Evolutionary conservation across 1,140 invertebrate species (phyloP).

Genomic region (Parasteatoda tepidariorum): DNA sequence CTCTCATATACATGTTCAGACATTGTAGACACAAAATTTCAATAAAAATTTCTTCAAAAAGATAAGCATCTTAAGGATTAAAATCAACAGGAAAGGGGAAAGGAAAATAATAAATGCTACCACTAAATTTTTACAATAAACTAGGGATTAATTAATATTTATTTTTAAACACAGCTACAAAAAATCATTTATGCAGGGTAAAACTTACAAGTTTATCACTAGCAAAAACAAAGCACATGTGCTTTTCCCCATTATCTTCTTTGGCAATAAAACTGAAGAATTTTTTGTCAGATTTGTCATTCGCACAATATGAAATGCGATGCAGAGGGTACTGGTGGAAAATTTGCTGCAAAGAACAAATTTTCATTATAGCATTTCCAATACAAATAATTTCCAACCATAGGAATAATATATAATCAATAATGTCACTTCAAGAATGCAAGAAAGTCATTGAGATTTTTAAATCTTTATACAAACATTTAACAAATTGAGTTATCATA

Average conservation of each 20-base stretch:
- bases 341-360: constrained; percentile 74
- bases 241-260: constrained; percentile 82
- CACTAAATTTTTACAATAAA: background rate
- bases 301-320: constrained; percentile 97
- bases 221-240: constrained; percentile 96
- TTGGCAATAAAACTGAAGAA: constrained; percentile 98
- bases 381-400: background rate
- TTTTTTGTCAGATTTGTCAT: constrained; percentile 96
- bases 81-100: too few relatives aligned
- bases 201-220: constrained; percentile 88
- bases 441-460: background rate
- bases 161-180: too few relatives aligned
- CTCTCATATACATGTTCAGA: too few relatives aligned
- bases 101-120: too few relatives aligned
- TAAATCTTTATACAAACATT: too few relatives aligned
- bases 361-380: too few relatives aligned
- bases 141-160: background rate
- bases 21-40: too few relatives aligned
- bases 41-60: too few relatives aligned
- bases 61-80: too few relatives aligned
- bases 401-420: too few relatives aligned
- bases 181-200: too few relatives aligned
- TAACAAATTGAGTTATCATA: too few relatives aligned
- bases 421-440: background rate
- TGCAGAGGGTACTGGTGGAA: constrained; percentile 96